Evolutionary conservation across 2,888 invertebrate genomes (phyloP).

Genomic region (Drosophila sordidula): DNA sequence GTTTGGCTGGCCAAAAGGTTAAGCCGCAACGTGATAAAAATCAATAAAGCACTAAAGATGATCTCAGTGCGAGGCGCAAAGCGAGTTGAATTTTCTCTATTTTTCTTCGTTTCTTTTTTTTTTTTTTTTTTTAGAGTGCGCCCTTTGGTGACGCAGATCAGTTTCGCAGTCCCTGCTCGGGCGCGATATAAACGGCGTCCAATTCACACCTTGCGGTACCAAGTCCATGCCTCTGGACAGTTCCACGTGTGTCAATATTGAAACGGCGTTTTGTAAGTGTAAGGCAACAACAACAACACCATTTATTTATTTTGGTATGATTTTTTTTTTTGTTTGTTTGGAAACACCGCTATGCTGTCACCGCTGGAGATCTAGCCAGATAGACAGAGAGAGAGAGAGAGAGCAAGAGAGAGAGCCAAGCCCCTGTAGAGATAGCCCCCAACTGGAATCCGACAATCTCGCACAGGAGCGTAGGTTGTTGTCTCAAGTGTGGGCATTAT

Average conservation of each 20-base stretch:
- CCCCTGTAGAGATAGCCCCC: constrained; percentile 35
- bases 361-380: not conserved
- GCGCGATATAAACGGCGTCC: constrained; percentile 1
- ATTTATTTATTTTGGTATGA: constrained; percentile 7
- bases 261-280: constrained; percentile 43
- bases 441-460: not conserved
- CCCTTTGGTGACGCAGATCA: constrained; percentile 1
- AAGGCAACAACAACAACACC: constrained; percentile 27
- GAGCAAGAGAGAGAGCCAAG: constrained; percentile 19
- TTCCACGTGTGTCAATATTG: constrained; percentile 59
- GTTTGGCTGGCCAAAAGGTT: constrained; percentile 7
- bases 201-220: constrained; percentile 62
- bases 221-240: constrained; percentile 16
- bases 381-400: not conserved
- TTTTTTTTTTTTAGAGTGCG: not conserved
- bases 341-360: constrained; percentile 1
- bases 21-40: constrained; percentile 33
- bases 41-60: constrained; percentile 22
- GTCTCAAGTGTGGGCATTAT: constrained; percentile 26
- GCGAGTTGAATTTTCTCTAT: constrained; percentile 3
- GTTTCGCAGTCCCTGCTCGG: constrained; percentile 1
- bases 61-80: constrained; percentile 24
- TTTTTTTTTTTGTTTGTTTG: not conserved
- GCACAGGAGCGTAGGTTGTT: constrained; percentile 12
- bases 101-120: not conserved